phyloP scores from a whole-genome alignment of 2,113 vertebrate genomes.

The Cyrtonyx montezumae region DNA sequence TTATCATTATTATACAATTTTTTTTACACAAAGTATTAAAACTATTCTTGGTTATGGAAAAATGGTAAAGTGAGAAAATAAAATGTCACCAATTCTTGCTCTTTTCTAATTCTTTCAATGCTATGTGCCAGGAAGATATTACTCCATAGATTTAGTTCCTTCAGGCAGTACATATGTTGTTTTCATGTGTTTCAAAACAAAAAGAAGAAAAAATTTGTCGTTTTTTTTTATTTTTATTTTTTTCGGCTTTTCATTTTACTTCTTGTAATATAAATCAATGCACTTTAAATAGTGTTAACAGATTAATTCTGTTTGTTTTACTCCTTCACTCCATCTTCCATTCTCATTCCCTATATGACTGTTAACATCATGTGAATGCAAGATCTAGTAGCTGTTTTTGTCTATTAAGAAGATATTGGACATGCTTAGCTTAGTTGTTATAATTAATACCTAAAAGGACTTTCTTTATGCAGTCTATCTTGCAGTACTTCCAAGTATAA shows the following conservation, averaged over 20 bases:
- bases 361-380: background rate
- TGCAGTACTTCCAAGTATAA: background rate
- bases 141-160: background rate
- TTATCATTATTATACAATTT: too few relatives aligned
- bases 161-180: background rate
- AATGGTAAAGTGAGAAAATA: background rate
- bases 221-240: too few relatives aligned
- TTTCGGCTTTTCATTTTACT: background rate
- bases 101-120: background rate
- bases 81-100: background rate
- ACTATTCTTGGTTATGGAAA: background rate
- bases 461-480: background rate
- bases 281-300: background rate
- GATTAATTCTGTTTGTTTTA: background rate
- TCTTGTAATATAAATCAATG: background rate
- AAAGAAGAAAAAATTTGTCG: background rate
- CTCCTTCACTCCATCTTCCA: background rate
- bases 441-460: background rate
- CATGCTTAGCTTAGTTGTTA: background rate
- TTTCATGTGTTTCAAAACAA: background rate
- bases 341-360: background rate
- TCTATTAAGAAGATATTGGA: background rate
- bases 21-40: background rate
- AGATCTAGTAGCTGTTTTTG: background rate
- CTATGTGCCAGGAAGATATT: background rate